Evolutionary conservation across 2,888 invertebrate genomes (phyloP), one percentile per base, ranked within the genome.

Genomic region (Netelia fuscicornis): DNA sequence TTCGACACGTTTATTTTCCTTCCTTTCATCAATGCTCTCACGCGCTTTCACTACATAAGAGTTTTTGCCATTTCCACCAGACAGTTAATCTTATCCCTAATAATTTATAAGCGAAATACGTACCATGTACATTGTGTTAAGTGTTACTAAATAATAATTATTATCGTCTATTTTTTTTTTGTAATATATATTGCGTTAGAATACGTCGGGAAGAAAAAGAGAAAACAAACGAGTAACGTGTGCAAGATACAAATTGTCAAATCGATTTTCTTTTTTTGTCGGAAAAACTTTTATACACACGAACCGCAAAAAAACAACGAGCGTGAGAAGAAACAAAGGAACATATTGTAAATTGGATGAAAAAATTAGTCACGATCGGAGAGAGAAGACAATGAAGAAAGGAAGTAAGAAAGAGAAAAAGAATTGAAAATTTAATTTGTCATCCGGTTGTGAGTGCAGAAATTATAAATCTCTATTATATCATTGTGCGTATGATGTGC

Each of bases 401-500:
- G 17, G 62, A 62, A 17, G 56, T 10, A 25, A 68, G 13, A 75
- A 17, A 64, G 5, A 44, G 37, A 54, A 82, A 17, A 20, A 37
- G 10, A 20, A 20, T 17, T 48, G 37, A 44, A 71, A 82, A 79
- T 58, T 62, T 90, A 88, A 88, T 91, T 91, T 91, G 91, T 90
- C 91, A 91, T 90, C 90, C 89, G 91, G 91, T 92, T 91, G 91
- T 92, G 92, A 91, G 92, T 88, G 90, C 91, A 92, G 90, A 92
- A 88, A 89, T 91, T 92, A 92, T 91, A 92, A 90, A 92, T 91
- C 88, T 92, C 90, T 92, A 92, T 92, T 91, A 88, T 91, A 93
- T 91, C 88, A 88, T 80, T 89, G 52, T 71, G 83, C 58, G 75
- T 58, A 52, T 75, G 20, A 52, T 44, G 42, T 68, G 52, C 64